Base-by-base conservation (phyloP, 2,797 vertebrate genomes). In the Cryptoprocta ferox region DNA sequence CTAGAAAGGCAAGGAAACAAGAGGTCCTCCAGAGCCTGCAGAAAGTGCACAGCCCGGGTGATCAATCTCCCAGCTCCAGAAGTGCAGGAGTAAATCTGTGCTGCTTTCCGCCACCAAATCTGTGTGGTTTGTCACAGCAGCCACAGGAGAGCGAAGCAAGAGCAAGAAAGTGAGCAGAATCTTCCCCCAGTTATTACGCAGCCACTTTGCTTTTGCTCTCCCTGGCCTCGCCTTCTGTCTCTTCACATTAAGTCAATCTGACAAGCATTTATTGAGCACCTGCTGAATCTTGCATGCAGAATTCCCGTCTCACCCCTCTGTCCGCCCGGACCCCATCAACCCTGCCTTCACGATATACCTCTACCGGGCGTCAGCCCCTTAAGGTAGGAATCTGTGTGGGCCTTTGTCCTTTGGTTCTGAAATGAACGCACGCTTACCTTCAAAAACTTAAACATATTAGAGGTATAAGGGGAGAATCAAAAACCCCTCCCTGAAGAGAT, bases 21-120 rank as follows among this genome's bases (percentile, higher is more conserved):
- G 6, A 37, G 2, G 11, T 53, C 78, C 11, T 37, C 28, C 28
- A 2, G 24, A 65, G 4, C 61, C 45, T 83, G 12, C 10, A 30
- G 48, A 68, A 56, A 24, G 10, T 19, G 14, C 0, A 0, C 10
- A 45, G 61, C 61, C 61, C 32, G n/a, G 7, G 19, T 81, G 30
- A 18, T 10, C 32, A 6, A 50, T 45, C 24, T 32, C 50, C 78
- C 39, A 61, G 9, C 13, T 50, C 50, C 6, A 0, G 39, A 48
- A n/a, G 0, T 0, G 2, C 28, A 45, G 4, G 50, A 32, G 9
- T 18, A 15, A 9, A 1, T 3, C 10, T 53, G 88, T 9, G n/a
- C 39, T 15, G 7, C 50, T 79, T 66, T 53, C 50, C 30, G n/a
- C 26, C 26, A 15, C 11, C 30, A 28, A 10, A 53, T 50, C 48